A percentile compares a stretch with the other conserved stretches of the same genome.
Conservation (phyloP, 2,797 vertebrate genomes). For the Sebastes steindachneri region DNA sequence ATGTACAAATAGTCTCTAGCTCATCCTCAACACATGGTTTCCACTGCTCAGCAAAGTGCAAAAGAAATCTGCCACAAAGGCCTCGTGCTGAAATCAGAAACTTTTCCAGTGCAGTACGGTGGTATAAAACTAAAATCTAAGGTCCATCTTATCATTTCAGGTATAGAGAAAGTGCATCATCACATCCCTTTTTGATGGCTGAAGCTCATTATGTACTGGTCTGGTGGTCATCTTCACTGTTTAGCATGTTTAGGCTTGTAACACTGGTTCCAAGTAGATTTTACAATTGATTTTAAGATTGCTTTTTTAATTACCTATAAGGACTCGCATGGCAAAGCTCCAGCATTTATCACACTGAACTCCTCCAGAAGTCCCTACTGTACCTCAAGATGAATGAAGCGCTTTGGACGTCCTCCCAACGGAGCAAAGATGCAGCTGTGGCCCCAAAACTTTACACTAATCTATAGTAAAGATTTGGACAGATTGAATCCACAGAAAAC, state of each 20-base stretch:
- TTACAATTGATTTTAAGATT: conserved; percentile 1
- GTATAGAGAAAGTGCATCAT: not conserved
- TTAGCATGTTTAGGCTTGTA: not conserved
- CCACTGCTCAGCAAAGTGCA: not conserved
- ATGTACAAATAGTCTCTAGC: not conserved
- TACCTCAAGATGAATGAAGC: not conserved
- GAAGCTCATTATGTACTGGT: not conserved
- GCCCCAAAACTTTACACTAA: not conserved
- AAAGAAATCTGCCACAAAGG: not conserved
- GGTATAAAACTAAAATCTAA: not conserved
- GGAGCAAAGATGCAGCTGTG: not conserved
- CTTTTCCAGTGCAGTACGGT: no score
- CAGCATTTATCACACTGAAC: not conserved
- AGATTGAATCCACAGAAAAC: not conserved
- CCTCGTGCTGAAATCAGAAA: no score
- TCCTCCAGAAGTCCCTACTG: not conserved
- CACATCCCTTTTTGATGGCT: not conserved
- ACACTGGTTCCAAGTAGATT: not conserved
- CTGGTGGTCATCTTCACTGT: not conserved
- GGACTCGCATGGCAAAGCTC: not conserved
- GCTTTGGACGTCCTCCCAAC: not conserved
- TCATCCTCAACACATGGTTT: not conserved
- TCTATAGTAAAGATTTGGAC: not conserved
- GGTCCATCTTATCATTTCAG: not conserved
- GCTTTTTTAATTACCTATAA: conserved; percentile 10